Evolutionary conservation across 2,113 vertebrate species (phyloP), one percentile per base, ranked within the genome.

Genomic region (Rhynchomys soricoides): DNA sequence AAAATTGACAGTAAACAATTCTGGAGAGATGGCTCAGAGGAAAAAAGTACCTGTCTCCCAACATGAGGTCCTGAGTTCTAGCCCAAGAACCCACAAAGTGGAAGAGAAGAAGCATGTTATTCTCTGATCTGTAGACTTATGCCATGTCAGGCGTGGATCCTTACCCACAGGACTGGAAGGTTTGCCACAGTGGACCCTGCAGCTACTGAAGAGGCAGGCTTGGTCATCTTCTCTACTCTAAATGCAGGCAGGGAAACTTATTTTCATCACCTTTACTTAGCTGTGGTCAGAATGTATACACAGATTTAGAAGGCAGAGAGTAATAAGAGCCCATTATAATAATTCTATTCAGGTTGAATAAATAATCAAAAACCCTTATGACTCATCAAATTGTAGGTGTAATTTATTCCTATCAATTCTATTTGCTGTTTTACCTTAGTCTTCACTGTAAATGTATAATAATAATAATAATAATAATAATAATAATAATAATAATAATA

Each of bases 331-430:
- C n/a, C 71, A 4, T 71, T 45, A 62, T 1, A n/a, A 24, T 29
- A 68, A 13, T 43, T 16, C 11, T 19, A 37, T 55, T 55, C 24
- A 66, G 57, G 50, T 0, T 82, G 70, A 96, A 57, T 94, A 81
- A 40, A 91, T 71, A 85, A 31, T 90, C 11, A 79, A 70, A 10
- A 71, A 62, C 50, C 55, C 78, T 83, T 62, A 17, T 17, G 10
- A 55, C 95, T 81, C 21, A 78, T 95, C n/a, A 79, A 3, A 31
- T n/a, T 59, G 66, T 40, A 62, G 0, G 0, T 77, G 29, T 45
- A 43, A 95, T 95, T 96, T 96, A 86, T 89, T 85, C 55, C 29
- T 73, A 73, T 73, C n/a, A 97, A 68, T 78, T 90, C 48, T 78
- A 37, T 94, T 85, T 68, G 64, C 77, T 90, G 40, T 57, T 10